phyloP scores from a whole-genome alignment of 2,113 vertebrate species.

The Neodontobutis hainanensis region DNA sequence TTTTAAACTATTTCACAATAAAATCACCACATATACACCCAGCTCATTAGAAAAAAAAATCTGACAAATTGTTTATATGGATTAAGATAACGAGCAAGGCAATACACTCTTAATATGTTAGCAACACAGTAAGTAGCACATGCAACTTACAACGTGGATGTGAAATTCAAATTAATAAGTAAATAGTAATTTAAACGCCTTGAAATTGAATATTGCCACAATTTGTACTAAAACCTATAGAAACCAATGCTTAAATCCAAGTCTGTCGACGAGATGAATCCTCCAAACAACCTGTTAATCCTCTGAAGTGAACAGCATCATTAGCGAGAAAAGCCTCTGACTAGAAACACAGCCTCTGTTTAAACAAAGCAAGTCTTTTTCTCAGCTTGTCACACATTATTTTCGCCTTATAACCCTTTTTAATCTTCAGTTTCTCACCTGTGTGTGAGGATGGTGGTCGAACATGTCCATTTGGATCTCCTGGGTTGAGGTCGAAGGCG shows the following conservation, averaged over 20 bases:
- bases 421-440: conserved; percentile 81
- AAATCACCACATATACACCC: too few relatives aligned
- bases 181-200: too few relatives aligned
- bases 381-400: neutral
- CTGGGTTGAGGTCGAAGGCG: conserved; percentile 93
- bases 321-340: neutral
- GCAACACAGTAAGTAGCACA: too few relatives aligned
- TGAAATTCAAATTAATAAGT: too few relatives aligned
- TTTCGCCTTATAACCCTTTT: neutral
- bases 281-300: conserved; percentile 73
- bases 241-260: neutral
- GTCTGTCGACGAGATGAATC: neutral
- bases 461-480: conserved; percentile 99
- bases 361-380: neutral
- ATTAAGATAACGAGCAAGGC: too few relatives aligned
- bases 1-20: too few relatives aligned
- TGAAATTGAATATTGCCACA: too few relatives aligned
- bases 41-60: too few relatives aligned
- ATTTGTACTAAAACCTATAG: too few relatives aligned
- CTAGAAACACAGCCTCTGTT: neutral
- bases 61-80: too few relatives aligned
- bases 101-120: too few relatives aligned
- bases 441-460: conserved; percentile 90
- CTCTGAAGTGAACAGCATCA: conserved; percentile 18
- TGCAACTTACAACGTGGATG: too few relatives aligned